Evolutionary conservation across 2,797 vertebrate species (phyloP), one percentile per base, ranked within the genome.

Genomic region (Spinus olivaceus): DNA sequence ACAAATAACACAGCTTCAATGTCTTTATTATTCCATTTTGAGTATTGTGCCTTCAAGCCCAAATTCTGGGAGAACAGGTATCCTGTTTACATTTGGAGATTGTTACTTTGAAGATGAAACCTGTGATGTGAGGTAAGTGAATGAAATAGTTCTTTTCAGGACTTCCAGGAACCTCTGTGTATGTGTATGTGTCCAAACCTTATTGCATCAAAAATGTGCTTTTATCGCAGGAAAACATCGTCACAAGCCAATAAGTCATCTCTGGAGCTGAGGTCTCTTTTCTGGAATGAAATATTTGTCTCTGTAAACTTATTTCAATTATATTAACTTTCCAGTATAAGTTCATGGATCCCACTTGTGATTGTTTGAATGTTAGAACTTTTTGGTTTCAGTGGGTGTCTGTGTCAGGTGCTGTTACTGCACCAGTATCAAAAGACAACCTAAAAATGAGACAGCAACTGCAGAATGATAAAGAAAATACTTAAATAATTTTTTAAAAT

Each of bases 401-500:
- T 54, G 15, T 27, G 7, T 28, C 9, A 10, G 23, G 23, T 53
- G n/a, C 10, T 69, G 42, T 46, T 67, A 42, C 25, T 74, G 33
- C 8, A 50, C 18, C 18, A 27, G 9, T 41, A 60, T 70, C 21
- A 46, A 80, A 87, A 73, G 51, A 10, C 16, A 60, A 56, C 12
- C 6, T 63, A 37, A 82, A 92, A 76, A 72, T 12, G 12, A 23
- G 64, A 42, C 5, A 79, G 24, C 33, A 91, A 35, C 44, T 70
- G 24, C 67, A 56, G 41, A 60, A 16, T 14, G 47, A 35, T 21
- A 69, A 73, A 61, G 3, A 44, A 79, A 89, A 32, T 4, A 21
- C 1, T 23, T 18, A 2, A 25, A 12, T 32, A 14, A 3, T 14
- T 24, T 23, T 4, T 56, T 25, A 8, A 3, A 19, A 59, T 1